Evolutionary conservation across 1,140 invertebrate species (phyloP).

Genomic region (Dryas iulia): DNA sequence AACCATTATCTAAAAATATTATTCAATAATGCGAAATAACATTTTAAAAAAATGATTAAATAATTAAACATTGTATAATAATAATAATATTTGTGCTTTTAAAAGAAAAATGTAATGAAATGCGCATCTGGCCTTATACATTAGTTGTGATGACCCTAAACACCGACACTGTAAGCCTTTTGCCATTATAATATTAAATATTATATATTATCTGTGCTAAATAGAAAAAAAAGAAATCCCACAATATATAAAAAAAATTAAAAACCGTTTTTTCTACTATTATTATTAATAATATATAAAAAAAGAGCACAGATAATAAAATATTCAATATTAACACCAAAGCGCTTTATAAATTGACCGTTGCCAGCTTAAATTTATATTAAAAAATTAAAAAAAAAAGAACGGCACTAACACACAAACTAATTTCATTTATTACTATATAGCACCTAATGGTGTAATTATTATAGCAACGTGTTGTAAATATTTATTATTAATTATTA

Average conservation of each 20-base stretch:
- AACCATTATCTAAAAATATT: too few relatives aligned
- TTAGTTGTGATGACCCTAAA: slow-evolving; percentile 17
- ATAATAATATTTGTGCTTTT: slow-evolving; percentile 25
- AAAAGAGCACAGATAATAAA: background rate
- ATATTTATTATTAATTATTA: slow-evolving; percentile 38
- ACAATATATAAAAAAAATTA: background rate
- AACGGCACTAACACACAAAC: slow-evolving; percentile 40
- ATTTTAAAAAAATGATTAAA: too few relatives aligned
- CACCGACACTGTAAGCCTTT: slow-evolving; percentile 25
- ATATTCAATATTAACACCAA: slow-evolving; percentile 9
- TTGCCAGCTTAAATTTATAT: slow-evolving; percentile 20
- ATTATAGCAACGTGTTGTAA: slow-evolving; percentile 58
- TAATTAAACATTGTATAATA: slow-evolving; percentile 25
- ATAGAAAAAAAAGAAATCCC: background rate
- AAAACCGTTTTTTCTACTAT: too few relatives aligned
- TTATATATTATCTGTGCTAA: background rate
- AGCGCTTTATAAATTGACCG: slow-evolving; percentile 20
- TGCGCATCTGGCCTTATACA: slow-evolving; percentile 50
- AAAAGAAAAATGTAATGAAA: slow-evolving; percentile 38
- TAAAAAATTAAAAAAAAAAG: slow-evolving; percentile 23
- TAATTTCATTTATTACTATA: slow-evolving; percentile 41
- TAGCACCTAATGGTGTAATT: slow-evolving; percentile 61
- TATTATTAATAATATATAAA: background rate
- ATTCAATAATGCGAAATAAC: too few relatives aligned
- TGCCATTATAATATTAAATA: slow-evolving; percentile 1